Evolutionary conservation across 1,140 invertebrate genomes (phyloP).

Genomic region (Pantala flavescens): DNA sequence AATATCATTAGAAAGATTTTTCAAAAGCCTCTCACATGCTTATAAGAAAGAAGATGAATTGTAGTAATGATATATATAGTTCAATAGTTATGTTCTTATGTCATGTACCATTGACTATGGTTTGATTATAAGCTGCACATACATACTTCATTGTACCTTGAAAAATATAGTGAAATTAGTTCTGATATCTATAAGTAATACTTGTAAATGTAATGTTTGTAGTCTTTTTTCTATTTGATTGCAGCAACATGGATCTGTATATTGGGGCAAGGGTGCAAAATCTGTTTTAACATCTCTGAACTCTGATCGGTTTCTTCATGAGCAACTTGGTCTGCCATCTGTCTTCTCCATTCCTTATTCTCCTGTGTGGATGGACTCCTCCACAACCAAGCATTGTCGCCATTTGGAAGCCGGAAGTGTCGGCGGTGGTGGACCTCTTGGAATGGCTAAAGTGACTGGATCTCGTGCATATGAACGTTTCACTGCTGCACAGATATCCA

Average conservation of each 20-base stretch:
- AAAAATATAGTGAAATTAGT: too few relatives aligned
- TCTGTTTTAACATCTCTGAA: conserved; percentile 53
- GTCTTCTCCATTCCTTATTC: conserved; percentile 68
- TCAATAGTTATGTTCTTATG: too few relatives aligned
- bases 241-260: conserved; percentile 94
- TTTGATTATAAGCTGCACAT: too few relatives aligned
- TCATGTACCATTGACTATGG: too few relatives aligned
- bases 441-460: conserved; percentile 73
- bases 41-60: too few relatives aligned
- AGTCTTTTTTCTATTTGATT: too few relatives aligned
- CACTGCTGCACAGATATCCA: conserved; percentile 86
- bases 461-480: conserved; percentile 89
- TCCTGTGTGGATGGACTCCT: conserved; percentile 97
- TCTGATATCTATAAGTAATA: too few relatives aligned
- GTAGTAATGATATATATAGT: too few relatives aligned
- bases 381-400: conserved; percentile 68
- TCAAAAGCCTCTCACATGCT: too few relatives aligned
- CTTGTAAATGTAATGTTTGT: too few relatives aligned
- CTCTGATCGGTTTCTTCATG: conserved; percentile 65
- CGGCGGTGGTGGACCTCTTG: not conserved
- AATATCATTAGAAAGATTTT: too few relatives aligned
- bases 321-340: conserved; percentile 54
- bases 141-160: too few relatives aligned
- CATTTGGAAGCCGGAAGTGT: not conserved
- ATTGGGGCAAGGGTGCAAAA: conserved; percentile 72